phyloP scores from a whole-genome alignment of 2,113 vertebrate genomes.

The Lanius ludovicianus region DNA sequence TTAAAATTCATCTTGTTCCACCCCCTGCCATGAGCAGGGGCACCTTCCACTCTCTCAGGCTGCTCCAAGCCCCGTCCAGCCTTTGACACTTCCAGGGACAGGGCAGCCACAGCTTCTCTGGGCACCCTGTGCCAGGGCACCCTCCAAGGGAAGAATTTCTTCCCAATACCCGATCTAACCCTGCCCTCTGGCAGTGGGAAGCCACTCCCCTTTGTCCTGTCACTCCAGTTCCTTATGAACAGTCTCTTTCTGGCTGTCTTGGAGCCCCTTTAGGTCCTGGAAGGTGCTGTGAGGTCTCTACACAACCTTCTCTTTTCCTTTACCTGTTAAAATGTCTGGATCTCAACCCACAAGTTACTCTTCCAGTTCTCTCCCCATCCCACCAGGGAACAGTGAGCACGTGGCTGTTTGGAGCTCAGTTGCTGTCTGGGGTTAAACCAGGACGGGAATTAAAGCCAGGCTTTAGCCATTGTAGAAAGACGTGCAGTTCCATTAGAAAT shows the following conservation, averaged over 20 bases:
- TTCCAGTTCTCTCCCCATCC: not conserved
- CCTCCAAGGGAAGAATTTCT: fast-evolving
- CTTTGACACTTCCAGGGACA: not conserved
- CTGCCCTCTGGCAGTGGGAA: not conserved
- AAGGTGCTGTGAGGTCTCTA: not conserved
- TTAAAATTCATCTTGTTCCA: not conserved
- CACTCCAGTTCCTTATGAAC: not conserved
- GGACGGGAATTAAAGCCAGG: not conserved
- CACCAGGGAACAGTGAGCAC: not conserved
- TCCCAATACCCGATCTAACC: fast-evolving
- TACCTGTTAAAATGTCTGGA: not conserved
- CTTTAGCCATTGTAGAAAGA: not conserved
- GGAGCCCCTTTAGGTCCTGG: not conserved
- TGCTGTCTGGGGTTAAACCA: not conserved
- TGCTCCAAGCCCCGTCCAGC: fast-evolving
- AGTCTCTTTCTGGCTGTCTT: not conserved
- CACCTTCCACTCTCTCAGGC: fast-evolving
- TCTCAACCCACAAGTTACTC: fast-evolving
- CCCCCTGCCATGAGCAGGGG: not conserved
- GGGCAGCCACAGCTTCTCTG: not conserved
- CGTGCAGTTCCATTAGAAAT: not conserved
- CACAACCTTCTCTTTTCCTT: not conserved
- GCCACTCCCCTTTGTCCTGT: not conserved
- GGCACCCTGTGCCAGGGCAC: not conserved
- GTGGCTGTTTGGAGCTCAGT: not conserved